Evolutionary conservation across 2,797 vertebrate species (phyloP), one percentile per base, ranked within the genome.

Genomic region (Paguma larvata): DNA sequence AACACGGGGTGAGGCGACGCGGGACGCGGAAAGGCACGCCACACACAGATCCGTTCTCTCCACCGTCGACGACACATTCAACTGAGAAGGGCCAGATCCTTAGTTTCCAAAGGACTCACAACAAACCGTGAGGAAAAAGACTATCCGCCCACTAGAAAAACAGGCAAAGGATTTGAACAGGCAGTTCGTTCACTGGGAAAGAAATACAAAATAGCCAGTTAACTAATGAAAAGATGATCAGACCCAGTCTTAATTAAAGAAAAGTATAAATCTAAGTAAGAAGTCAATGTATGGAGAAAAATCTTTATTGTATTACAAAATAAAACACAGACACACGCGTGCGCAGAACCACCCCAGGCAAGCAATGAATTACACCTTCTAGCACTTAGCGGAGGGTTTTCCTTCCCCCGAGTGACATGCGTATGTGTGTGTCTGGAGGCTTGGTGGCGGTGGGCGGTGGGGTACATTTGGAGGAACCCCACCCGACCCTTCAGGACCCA

Each of bases 61-160:
- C 2, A 6, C 79, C 46, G 2, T 13, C 5, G 0, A 4, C 1
- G 32, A 44, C 34, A 6, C 0, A 0, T 2, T 11, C 18, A 11
- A 21, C 34, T 5, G 25, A 21, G 25, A 30, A 77, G 59, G 70
- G 75, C 51, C 56, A 0, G 1, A 14, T 65, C 21, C 53, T 70
- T 48, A 21, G 1, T 59, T 67, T 62, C 38, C 48, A 27, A 19
- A 82, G 84, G 70, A 80, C 65, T 6, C n/a, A 6, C 2, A 62
- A 44, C 84, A 48, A 62, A 73, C 34, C 6, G 11, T 9, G 15
- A 75, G 77, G 7, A 56, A 27, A 25, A 19, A 56, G 59, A 21
- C 34, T 38, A 7, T n/a, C 70, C 4, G 0, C 7, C n/a, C 56
- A 16, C 0, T 1, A 13, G 82, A 15, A 72, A 59, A 30, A 10